These are phyloP conservation scores for Nyctibius grandis DNA, from an alignment of 2,797 vertebrate genomes.

Conservation along the genomic window DNA sequence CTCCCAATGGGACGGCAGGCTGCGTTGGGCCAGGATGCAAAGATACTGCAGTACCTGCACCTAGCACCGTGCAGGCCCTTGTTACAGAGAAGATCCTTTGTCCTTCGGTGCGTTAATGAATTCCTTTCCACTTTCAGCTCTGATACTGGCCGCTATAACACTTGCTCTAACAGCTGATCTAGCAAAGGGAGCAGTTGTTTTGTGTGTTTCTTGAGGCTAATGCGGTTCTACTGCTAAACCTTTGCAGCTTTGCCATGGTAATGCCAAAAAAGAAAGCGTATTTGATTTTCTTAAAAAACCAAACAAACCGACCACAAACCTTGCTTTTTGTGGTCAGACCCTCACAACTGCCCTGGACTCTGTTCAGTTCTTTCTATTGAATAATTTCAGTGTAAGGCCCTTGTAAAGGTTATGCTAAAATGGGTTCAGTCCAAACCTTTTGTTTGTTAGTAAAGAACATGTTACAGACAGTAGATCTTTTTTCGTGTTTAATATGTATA, in stretches of 20 bases:
- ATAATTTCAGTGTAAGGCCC: background rate
- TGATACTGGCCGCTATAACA: background rate
- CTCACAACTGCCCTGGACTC: background rate
- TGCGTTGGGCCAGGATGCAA: background rate
- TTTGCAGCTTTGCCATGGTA: background rate
- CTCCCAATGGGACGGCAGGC: background rate
- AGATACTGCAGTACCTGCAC: background rate
- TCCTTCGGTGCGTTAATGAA: background rate
- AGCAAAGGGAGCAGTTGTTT: background rate
- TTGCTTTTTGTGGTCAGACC: background rate
- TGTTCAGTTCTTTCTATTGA: background rate
- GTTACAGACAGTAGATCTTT: background rate
- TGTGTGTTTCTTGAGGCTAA: background rate
- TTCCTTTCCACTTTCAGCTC: background rate
- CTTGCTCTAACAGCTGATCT: background rate
- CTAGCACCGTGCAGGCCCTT: background rate
- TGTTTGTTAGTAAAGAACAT: background rate
- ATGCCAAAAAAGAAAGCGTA: background rate
- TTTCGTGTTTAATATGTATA: conserved; percentile 13
- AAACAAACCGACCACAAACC: background rate
- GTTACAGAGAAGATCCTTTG: background rate
- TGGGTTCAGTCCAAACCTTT: background rate
- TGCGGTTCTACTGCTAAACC: background rate
- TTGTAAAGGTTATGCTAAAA: background rate
- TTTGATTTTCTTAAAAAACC: background rate